phyloP scores from a whole-genome alignment of 2,888 invertebrate species.

The Gisinianus flammeolus region DNA sequence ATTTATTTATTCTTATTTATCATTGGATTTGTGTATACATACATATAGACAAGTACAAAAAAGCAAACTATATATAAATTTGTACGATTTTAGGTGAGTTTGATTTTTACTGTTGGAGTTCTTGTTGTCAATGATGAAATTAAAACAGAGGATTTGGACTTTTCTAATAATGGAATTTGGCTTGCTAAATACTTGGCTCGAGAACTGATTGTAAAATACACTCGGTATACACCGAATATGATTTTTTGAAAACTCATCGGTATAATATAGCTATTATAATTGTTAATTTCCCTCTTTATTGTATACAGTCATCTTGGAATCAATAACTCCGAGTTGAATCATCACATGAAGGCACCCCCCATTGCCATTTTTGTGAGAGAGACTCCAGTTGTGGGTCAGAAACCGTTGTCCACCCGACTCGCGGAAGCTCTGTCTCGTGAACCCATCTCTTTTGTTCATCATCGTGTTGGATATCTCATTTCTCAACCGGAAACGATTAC shows the following conservation, averaged over 20 bases:
- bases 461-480: conserved; percentile 2
- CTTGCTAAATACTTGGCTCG: not conserved
- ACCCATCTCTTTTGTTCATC: conserved; percentile 12
- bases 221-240: not conserved
- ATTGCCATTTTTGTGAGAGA: not conserved
- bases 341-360: not conserved
- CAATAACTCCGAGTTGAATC: not conserved
- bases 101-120: not conserved
- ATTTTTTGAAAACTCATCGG: not conserved
- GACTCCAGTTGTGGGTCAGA: not conserved
- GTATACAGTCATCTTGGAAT: not conserved
- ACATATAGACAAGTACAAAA: not conserved
- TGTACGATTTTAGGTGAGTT: not conserved
- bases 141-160: conserved; percentile 2
- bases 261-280: not conserved
- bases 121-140: not conserved
- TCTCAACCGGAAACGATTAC: conserved; percentile 4
- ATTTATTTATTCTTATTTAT: not conserved
- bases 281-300: not conserved
- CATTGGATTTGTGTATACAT: not conserved
- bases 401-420: not conserved
- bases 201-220: not conserved
- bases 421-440: not conserved
- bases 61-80: not conserved
- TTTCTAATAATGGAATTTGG: conserved; percentile 4